Percentiles rank a stretch among this genome's conserved stretches.
Conservation (phyloP, 2,113 vertebrate species). For the Siniperca chuatsi region DNA sequence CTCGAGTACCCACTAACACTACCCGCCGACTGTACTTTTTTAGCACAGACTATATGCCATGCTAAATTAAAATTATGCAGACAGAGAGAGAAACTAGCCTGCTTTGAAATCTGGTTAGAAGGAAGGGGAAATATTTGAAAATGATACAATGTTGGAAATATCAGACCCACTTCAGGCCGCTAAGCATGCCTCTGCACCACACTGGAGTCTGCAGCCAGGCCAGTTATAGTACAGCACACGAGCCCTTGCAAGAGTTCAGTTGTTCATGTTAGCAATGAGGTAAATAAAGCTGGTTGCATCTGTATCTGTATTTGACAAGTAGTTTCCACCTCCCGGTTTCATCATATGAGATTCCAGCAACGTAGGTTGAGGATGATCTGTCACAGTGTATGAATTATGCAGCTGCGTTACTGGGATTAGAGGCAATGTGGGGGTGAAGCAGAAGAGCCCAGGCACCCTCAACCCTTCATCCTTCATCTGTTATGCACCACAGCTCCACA, state of each 20-base stretch:
- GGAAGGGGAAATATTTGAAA: slow-evolving; percentile 58
- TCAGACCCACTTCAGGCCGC: slow-evolving; percentile 35
- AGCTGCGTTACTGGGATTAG: slow-evolving; percentile 65
- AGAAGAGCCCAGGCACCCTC: slow-evolving; percentile 50
- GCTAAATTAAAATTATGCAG: slow-evolving; percentile 54
- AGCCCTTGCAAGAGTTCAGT: slow-evolving; percentile 28
- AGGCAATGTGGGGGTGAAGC: slow-evolving; percentile 64
- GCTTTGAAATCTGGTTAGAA: slow-evolving; percentile 53
- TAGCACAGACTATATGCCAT: slow-evolving; percentile 32
- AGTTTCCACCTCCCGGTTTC: slow-evolving; percentile 37
- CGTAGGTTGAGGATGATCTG: slow-evolving; percentile 63
- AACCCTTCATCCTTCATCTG: slow-evolving; percentile 73
- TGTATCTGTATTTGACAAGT: slow-evolving; percentile 50
- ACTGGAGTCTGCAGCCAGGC: slow-evolving; percentile 26
- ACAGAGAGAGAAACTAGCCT: slow-evolving; percentile 15
- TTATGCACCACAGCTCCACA: slow-evolving; percentile 68
- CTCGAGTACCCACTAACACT: slow-evolving; percentile 49
- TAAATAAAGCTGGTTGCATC: slow-evolving; percentile 35
- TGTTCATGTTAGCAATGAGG: slow-evolving; percentile 10
- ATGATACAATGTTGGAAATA: slow-evolving; percentile 52
- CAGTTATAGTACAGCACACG: slow-evolving; percentile 12
- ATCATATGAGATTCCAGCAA: slow-evolving; percentile 45
- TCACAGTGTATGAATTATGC: slow-evolving; percentile 80
- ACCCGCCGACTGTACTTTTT: slow-evolving; percentile 21
- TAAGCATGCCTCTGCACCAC: slow-evolving; percentile 50